phyloP scores from a whole-genome alignment of 1,140 invertebrate genomes.

The Lutraria rhynchaena region DNA sequence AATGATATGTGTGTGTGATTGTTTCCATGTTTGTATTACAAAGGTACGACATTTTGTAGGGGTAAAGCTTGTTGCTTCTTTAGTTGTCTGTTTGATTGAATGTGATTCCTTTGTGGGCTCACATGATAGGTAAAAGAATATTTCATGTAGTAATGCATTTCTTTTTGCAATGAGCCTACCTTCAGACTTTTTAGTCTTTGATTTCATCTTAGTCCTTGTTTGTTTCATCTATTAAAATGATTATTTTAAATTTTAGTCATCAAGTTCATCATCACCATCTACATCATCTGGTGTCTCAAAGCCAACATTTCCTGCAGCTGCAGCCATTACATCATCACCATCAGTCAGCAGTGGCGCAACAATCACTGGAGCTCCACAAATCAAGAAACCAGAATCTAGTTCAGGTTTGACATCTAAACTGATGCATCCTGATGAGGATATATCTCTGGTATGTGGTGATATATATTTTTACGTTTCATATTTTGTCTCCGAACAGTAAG shows the following conservation, averaged over 20 bases:
- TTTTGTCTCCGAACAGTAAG: background rate
- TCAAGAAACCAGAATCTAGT: conserved; percentile 87
- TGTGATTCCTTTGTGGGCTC: too few species aligned
- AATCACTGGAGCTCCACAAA: conserved; percentile 79
- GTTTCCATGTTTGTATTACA: too few species aligned
- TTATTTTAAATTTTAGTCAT: conserved; percentile 27
- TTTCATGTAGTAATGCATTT: too few species aligned
- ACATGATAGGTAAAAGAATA: too few species aligned
- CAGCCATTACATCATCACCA: conserved; percentile 84
- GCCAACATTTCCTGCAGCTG: conserved; percentile 76
- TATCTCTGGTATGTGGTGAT: conserved; percentile 88
- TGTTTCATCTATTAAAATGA: too few species aligned
- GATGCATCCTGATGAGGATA: conserved; percentile 96
- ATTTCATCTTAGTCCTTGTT: too few species aligned
- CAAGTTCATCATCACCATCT: conserved; percentile 65
- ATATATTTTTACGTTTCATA: conserved; percentile 17
- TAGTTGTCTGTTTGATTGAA: too few species aligned
- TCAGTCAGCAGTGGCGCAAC: conserved; percentile 84
- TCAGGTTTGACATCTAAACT: conserved; percentile 94
- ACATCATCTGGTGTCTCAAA: conserved; percentile 59
- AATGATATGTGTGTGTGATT: too few species aligned
- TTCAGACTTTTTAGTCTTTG: too few species aligned
- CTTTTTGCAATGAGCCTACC: too few species aligned
- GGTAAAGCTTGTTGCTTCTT: too few species aligned
- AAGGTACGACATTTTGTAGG: too few species aligned